Evolutionary conservation across 2,797 vertebrate species (phyloP).

Genomic region (Ctenopoma multispine): DNA sequence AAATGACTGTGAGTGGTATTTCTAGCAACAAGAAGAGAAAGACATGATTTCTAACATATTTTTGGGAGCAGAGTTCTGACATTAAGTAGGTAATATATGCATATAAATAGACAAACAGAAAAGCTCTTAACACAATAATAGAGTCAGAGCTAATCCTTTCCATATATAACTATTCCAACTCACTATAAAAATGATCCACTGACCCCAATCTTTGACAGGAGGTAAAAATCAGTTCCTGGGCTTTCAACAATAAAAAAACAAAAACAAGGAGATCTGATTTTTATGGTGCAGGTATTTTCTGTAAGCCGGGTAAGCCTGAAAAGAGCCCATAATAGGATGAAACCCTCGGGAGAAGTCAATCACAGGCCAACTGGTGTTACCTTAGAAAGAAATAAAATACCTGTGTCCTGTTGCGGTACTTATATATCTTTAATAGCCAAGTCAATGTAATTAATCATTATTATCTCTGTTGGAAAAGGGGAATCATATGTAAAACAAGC

Average conservation of each 20-base stretch:
- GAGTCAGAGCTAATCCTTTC: slow-evolving; percentile 28
- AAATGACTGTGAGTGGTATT: background rate
- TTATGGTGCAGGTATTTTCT: slow-evolving; percentile 18
- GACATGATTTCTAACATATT: background rate
- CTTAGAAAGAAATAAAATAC: slow-evolving; percentile 41
- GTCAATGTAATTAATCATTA: slow-evolving; percentile 34
- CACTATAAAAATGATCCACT: slow-evolving; percentile 13
- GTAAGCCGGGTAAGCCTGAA: background rate
- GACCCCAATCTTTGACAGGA: slow-evolving; percentile 19
- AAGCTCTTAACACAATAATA: background rate
- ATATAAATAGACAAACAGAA: background rate
- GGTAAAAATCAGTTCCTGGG: slow-evolving; percentile 17
- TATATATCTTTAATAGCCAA: slow-evolving; percentile 53
- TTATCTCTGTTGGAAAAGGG: slow-evolving; percentile 57
- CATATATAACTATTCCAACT: slow-evolving; percentile 27
- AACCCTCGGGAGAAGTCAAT: slow-evolving; percentile 30
- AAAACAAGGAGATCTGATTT: background rate
- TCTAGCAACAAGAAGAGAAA: background rate
- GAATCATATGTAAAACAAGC: slow-evolving; percentile 49
- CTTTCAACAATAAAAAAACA: slow-evolving; percentile 13
- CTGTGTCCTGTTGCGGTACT: slow-evolving; percentile 21
- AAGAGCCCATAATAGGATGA: slow-evolving; percentile 21
- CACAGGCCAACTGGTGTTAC: slow-evolving; percentile 24
- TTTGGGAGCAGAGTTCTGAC: background rate
- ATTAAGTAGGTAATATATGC: background rate